A percentile compares a stretch with the other conserved stretches of the same genome.
phyloP scores from a whole-genome alignment of 2,797 vertebrate genomes.

The Tiaroga cobitis region DNA sequence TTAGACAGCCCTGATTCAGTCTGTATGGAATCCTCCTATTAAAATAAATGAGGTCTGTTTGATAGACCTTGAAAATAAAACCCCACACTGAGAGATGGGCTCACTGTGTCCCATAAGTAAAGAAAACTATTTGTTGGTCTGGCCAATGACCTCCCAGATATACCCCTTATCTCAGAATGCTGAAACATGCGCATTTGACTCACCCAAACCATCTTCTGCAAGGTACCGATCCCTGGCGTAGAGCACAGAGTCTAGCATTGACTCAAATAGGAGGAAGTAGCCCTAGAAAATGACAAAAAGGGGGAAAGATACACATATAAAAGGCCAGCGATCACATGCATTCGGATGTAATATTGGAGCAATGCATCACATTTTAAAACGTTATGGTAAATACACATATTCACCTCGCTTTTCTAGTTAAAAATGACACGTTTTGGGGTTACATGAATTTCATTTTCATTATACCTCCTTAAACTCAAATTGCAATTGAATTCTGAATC shows the following conservation, averaged over 20 bases:
- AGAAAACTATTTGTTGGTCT: background rate
- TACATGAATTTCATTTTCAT: background rate
- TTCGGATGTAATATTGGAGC: background rate
- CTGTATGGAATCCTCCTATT: background rate
- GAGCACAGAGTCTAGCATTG: conserved; percentile 97
- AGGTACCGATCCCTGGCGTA: conserved; percentile 90
- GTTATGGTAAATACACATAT: background rate
- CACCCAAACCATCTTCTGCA: conserved; percentile 88
- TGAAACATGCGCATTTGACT: conserved; percentile 60
- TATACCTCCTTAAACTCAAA: background rate
- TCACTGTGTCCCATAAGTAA: background rate
- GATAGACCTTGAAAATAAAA: conserved; percentile 21
- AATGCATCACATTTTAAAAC: background rate
- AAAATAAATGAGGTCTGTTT: conserved; percentile 13
- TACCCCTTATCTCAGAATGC: background rate
- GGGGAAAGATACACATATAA: background rate
- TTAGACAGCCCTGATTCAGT: conserved; percentile 8
- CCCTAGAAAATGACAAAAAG: conserved; percentile 77
- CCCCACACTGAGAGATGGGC: background rate
- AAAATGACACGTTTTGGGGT: background rate
- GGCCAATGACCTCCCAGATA: background rate
- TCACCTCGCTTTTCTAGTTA: background rate
- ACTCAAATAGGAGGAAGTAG: conserved; percentile 97
- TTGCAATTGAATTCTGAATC: background rate
- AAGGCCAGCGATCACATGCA: background rate